Evolutionary conservation across 2,797 vertebrate species (phyloP).

Genomic region (Smutsia gigantea): DNA sequence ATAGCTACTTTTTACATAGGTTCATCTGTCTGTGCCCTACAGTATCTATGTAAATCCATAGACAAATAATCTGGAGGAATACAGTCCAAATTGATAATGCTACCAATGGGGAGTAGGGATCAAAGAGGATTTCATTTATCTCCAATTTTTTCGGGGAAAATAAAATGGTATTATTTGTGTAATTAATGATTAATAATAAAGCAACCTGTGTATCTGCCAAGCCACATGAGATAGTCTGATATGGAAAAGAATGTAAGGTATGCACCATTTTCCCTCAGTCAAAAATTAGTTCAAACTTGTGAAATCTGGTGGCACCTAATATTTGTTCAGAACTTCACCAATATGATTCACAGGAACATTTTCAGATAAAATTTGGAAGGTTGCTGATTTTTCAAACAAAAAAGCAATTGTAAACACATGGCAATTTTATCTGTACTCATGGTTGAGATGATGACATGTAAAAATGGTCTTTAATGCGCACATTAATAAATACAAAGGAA

Average conservation of each 20-base stretch:
- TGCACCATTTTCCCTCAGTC: not conserved
- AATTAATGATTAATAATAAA: slow-evolving; percentile 55
- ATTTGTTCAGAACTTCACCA: slow-evolving; percentile 50
- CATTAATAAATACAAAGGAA: slow-evolving; percentile 51
- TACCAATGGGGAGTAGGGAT: slow-evolving; percentile 12
- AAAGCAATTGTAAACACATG: slow-evolving; percentile 43
- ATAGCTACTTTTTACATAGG: slow-evolving; percentile 28
- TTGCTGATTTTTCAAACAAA: slow-evolving; percentile 59
- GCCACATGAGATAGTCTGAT: not conserved
- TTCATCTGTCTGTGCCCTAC: slow-evolving; percentile 31
- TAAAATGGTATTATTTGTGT: slow-evolving; percentile 47
- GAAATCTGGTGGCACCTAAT: slow-evolving; percentile 44
- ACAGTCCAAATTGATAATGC: slow-evolving; percentile 37
- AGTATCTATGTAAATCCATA: slow-evolving; percentile 16
- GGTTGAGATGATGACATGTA: slow-evolving; percentile 42
- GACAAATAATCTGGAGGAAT: slow-evolving; percentile 39
- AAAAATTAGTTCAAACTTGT: slow-evolving; percentile 47
- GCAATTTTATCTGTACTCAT: slow-evolving; percentile 2
- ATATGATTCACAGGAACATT: slow-evolving; percentile 52
- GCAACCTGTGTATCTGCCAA: not conserved
- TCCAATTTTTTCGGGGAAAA: slow-evolving; percentile 4
- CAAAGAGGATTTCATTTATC: slow-evolving; percentile 50
- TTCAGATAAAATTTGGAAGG: slow-evolving; percentile 64
- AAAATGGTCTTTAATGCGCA: slow-evolving; percentile 30
- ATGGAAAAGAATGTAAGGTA: slow-evolving; percentile 42